Base-by-base conservation (phyloP, 2,113 vertebrate species). In the Cheilinus undulatus region DNA sequence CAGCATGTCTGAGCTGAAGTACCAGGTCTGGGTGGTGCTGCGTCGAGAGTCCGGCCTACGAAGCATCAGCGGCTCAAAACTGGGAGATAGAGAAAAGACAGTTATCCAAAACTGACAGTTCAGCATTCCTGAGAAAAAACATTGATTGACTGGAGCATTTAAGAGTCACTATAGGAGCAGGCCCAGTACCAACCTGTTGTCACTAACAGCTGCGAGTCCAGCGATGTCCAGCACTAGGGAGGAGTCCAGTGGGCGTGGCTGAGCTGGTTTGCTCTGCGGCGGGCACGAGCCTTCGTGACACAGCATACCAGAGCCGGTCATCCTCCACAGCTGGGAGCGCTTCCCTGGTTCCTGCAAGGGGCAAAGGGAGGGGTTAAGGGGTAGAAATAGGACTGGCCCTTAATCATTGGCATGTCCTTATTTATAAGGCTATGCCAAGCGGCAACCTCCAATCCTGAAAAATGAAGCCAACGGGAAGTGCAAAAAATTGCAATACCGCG, bases 201-300 rank as follows among this genome's bases (percentile, higher is more conserved):
- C 96, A 2, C 95, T 98, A 22, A 99, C 97, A 0, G 97, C 98
- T 3, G 97, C 97, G 1, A 99, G 93, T 10, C 97, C 97, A 0
- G 98, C 97, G 0, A 99, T 97, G 60, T 99, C 98, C 32, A 99
- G 88, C 71, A 99, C 96, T 86, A 97, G 83, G 0, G 94, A 96
- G 0, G 95, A 96, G 75, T 96, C 95, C 0, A 91, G 69, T 0
- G 95, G 93, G 0, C 94, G 94, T 2, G 95, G 89, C 30, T 95
- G 94, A 1, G 92, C 86, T 0, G 95, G 93, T 68, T 95, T 98
- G 28, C 93, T 97, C 74, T 97, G 97, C 2, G 98, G 97, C 7
- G 97, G 96, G 0, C 97, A 97, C 0, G 98, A 99, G 24, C 98
- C 97, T 79, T 99, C 98, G 0, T 99, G 98, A 80, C 96, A 98